Percentiles rank a stretch among this genome's conserved stretches.
phyloP scores from a whole-genome alignment of 2,888 invertebrate genomes.

The Drosophila falleni region DNA sequence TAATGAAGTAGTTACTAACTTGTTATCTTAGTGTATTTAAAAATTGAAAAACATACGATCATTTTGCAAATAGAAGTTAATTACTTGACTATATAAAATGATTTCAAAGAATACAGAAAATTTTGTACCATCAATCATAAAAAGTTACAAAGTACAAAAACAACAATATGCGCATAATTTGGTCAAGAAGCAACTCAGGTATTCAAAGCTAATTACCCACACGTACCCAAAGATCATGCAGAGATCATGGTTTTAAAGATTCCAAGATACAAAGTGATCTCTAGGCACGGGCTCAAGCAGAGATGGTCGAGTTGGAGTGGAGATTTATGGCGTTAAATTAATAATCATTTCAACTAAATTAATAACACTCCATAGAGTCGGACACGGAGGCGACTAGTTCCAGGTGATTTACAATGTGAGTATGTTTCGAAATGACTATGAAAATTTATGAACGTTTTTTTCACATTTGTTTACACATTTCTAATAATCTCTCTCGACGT shows the following conservation, averaged over 20 bases:
- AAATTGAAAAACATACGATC: too few species aligned
- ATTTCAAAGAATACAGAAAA: conserved; percentile 5
- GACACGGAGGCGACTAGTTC: conserved; percentile 34
- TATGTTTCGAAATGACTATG: conserved; percentile 45
- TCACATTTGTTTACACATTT: conserved; percentile 65
- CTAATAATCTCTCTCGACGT: conserved; percentile 47
- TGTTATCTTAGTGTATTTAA: background rate
- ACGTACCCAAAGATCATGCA: conserved; percentile 56
- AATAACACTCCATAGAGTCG: conserved; percentile 57
- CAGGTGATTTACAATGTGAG: conserved; percentile 78
- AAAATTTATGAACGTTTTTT: conserved; percentile 51
- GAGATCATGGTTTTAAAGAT: conserved; percentile 17
- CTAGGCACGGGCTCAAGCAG: conserved; percentile 43
- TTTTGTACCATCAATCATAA: conserved; percentile 10
- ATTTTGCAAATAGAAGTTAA: conserved; percentile 1
- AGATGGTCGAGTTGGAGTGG: conserved; percentile 7
- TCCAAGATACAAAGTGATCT: background rate
- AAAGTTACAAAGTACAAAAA: background rate
- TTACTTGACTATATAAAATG: background rate
- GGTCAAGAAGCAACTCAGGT: conserved; percentile 10
- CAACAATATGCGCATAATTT: conserved; percentile 51
- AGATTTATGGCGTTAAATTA: conserved; percentile 77
- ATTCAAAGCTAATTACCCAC: conserved; percentile 76
- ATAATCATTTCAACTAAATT: conserved; percentile 80
- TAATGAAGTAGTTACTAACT: background rate